These are phyloP conservation scores for Bembecia ichneumoniformis DNA, from an alignment of 2,888 invertebrate species.

Conservation along the genomic window DNA sequence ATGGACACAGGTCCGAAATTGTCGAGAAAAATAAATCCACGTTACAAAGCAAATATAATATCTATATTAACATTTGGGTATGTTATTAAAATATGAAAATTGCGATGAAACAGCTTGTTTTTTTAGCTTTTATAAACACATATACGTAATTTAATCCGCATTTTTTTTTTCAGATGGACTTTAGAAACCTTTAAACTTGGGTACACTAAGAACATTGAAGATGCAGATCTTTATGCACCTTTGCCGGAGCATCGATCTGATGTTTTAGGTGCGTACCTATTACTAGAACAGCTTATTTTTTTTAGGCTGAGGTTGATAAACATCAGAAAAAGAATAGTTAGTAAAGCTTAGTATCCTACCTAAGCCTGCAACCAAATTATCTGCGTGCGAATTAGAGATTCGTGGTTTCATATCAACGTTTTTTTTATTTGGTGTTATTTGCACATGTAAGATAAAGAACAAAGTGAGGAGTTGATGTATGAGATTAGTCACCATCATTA, in stretches of 20 bases:
- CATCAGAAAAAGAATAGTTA: background rate
- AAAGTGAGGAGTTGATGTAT: too few relatives aligned
- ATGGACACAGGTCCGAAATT: slow-evolving; percentile 63
- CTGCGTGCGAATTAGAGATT: too few relatives aligned
- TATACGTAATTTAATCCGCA: too few relatives aligned
- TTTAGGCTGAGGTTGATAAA: background rate
- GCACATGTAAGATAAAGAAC: too few relatives aligned
- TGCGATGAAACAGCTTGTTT: too few relatives aligned
- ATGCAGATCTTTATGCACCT: slow-evolving; percentile 77
- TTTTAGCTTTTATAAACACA: too few relatives aligned
- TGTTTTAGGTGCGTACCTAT: slow-evolving; percentile 34
- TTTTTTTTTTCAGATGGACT: slow-evolving; percentile 73
- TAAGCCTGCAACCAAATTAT: too few relatives aligned
- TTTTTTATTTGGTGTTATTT: too few relatives aligned
- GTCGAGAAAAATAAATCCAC: slow-evolving; percentile 55
- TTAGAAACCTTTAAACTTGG: slow-evolving; percentile 79
- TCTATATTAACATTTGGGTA: slow-evolving; percentile 72
- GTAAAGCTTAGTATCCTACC: background rate
- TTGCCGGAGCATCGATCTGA: slow-evolving; percentile 79
- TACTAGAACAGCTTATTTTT: too few relatives aligned
- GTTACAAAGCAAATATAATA: slow-evolving; percentile 63
- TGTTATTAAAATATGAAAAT: slow-evolving; percentile 14
- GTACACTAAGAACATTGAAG: slow-evolving; percentile 76
- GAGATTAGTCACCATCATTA: too few relatives aligned
- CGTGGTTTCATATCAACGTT: too few relatives aligned